Conservation (phyloP, 2,888 invertebrate genomes). For the Blomia tropicalis region DNA sequence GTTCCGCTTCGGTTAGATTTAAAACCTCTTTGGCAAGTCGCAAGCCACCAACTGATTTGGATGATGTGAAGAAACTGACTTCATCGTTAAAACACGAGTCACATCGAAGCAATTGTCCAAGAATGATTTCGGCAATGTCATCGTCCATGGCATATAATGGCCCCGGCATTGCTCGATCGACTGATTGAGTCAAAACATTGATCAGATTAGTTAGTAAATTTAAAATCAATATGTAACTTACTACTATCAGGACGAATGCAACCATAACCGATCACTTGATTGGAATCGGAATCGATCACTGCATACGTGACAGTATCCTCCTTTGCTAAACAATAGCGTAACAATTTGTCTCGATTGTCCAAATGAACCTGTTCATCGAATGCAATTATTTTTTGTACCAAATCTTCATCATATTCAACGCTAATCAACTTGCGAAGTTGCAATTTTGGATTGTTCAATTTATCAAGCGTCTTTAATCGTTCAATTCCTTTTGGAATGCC, state of each 20-base stretch:
- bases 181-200: not conserved
- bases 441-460: not conserved
- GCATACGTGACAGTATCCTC: constrained; percentile 16
- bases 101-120: constrained; percentile 12
- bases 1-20: not conserved
- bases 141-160: constrained; percentile 18
- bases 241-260: constrained; percentile 12
- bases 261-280: constrained; percentile 14
- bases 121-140: constrained; percentile 7
- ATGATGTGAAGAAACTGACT: constrained; percentile 2
- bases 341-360: constrained; percentile 4
- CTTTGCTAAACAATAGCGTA: not conserved
- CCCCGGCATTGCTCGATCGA: constrained; percentile 18
- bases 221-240: not conserved
- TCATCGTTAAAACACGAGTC: not conserved
- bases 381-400: constrained; percentile 12
- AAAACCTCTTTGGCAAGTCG: constrained; percentile 7
- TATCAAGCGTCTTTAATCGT: not conserved
- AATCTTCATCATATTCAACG: not conserved
- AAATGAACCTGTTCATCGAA: constrained; percentile 19
- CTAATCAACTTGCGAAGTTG: not conserved
- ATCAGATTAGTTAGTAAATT: not conserved
- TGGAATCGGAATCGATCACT: not conserved
- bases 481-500: not conserved
- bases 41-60: not conserved